These are phyloP conservation scores for Stictocephala bisonia DNA, from an alignment of 2,888 invertebrate genomes.

Conservation along the genomic window DNA sequence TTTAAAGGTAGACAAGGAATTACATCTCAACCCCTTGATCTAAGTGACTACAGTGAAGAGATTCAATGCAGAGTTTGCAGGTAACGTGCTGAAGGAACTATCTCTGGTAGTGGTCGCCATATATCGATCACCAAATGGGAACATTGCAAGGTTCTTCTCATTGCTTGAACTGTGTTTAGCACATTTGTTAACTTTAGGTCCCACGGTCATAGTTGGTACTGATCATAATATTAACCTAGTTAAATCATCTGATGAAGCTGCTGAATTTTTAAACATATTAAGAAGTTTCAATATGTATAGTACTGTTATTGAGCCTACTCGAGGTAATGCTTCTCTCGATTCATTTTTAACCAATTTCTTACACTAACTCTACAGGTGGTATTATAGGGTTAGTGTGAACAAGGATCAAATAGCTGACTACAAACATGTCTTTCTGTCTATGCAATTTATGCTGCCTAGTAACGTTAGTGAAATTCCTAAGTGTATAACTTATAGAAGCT, in stretches of 20 bases:
- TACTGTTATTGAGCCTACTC: neutral
- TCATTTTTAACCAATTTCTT: too few species aligned
- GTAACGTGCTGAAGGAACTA: neutral
- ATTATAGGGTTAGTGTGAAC: too few species aligned
- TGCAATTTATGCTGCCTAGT: too few species aligned
- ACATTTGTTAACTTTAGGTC: neutral
- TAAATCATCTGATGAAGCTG: neutral
- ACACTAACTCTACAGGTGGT: too few species aligned
- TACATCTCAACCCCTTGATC: neutral
- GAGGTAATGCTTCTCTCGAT: constrained; percentile 4
- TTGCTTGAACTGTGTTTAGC: neutral
- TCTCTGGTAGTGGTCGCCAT: neutral
- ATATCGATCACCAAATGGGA: neutral
- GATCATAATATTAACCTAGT: constrained; percentile 3
- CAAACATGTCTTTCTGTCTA: too few species aligned
- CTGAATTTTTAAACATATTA: neutral
- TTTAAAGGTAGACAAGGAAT: neutral
- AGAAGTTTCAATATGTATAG: neutral
- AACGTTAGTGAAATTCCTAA: too few species aligned
- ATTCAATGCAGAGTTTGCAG: neutral
- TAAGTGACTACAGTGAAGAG: neutral
- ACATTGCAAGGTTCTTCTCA: neutral
- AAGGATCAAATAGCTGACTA: too few species aligned
- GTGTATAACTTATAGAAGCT: too few species aligned
- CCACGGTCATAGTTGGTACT: neutral